Base-by-base conservation (phyloP, 30 jellyfish, hydroid and myxozoan genomes). In the Catostylus mosaicus region DNA sequence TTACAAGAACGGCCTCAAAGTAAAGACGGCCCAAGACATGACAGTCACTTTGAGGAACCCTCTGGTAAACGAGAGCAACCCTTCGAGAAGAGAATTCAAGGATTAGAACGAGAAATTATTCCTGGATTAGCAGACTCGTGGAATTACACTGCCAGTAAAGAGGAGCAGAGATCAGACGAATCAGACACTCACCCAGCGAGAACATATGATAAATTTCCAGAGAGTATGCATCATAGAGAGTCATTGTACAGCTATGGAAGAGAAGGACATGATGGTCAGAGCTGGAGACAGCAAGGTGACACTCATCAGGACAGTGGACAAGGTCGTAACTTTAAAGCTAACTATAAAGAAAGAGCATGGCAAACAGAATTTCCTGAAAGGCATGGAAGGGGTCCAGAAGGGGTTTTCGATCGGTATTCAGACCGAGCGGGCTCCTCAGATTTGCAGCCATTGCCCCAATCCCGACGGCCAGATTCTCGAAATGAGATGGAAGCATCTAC, bases 331-430 rank as follows among this genome's bases (percentile, higher is more conserved):
- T 51, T 9, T 32, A 52, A 75, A 7, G 63, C 35, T 19, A 48
- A 57, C 0, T 37, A 24, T 32, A 12, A 22, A 24, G 77, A 56
- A 60, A 35, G 77, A 32, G 10, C 78, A 54, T 30, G 51, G 75
- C 67, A 22, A 20, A 40, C 78, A n/a, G 78, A 76, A 14, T 31
- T 56, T n/a, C 75, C 52, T 11, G 77, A 54, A 3, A 35, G 40
- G 1, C 46, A 35, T 19, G 18, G 50, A 34, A 23, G 51, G 10
- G 38, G 46, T 1, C 35, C 1, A 11, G 67, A 47, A 23, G 67
- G 63, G 26, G 1, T 46, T 0, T 24, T 38, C 36, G 27, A 66
- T 30, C 60, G 12, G 30, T 24, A 4, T 26, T 18, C 67, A 30
- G 68, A 36, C 50, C 43, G 1, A 23, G 9, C 61, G 37, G 37